phyloP scores from a whole-genome alignment of 2,888 invertebrate genomes.

The Cheilosia impressa region DNA sequence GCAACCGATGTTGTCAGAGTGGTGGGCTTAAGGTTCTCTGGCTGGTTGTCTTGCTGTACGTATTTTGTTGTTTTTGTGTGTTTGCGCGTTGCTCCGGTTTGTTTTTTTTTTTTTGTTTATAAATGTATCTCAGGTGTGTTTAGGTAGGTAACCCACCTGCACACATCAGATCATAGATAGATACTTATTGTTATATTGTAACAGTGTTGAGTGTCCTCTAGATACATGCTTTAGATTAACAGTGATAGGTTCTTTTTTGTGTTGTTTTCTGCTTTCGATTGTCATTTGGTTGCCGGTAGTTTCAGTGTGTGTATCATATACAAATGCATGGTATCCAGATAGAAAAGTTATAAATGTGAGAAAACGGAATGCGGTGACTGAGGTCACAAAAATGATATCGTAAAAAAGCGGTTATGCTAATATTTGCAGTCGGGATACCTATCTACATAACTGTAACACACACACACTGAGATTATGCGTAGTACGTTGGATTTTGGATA shows the following conservation, averaged over 20 bases:
- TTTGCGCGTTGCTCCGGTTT: slow-evolving; percentile 71
- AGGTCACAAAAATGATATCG: slow-evolving; percentile 73
- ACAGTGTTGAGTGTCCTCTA: slow-evolving; percentile 79
- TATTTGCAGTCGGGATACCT: slow-evolving; percentile 66
- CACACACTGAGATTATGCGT: slow-evolving; percentile 10
- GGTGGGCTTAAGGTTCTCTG: slow-evolving; percentile 66
- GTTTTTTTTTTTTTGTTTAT: slow-evolving; percentile 47
- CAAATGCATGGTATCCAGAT: slow-evolving; percentile 42
- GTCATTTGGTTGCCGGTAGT: slow-evolving; percentile 69
- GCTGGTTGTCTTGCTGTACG: slow-evolving; percentile 28
- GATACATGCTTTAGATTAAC: slow-evolving; percentile 82
- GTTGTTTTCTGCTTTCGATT: slow-evolving; percentile 65
- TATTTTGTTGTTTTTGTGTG: slow-evolving; percentile 60
- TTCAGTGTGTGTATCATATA: slow-evolving; percentile 34
- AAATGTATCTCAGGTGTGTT: slow-evolving; percentile 75
- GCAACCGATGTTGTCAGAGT: slow-evolving; percentile 72
- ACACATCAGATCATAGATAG: slow-evolving; percentile 74
- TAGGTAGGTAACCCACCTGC: slow-evolving; percentile 74
- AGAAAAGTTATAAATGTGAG: slow-evolving; percentile 58
- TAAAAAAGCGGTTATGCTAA: slow-evolving; percentile 73
- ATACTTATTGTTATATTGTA: slow-evolving; percentile 74
- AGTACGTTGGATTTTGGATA: slow-evolving; percentile 24
- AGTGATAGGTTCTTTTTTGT: slow-evolving; percentile 76
- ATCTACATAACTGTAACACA: slow-evolving; percentile 60
- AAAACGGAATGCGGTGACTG: slow-evolving; percentile 69